Conservation (phyloP, 2,797 vertebrate species). For the Arctocebus calabarensis region DNA sequence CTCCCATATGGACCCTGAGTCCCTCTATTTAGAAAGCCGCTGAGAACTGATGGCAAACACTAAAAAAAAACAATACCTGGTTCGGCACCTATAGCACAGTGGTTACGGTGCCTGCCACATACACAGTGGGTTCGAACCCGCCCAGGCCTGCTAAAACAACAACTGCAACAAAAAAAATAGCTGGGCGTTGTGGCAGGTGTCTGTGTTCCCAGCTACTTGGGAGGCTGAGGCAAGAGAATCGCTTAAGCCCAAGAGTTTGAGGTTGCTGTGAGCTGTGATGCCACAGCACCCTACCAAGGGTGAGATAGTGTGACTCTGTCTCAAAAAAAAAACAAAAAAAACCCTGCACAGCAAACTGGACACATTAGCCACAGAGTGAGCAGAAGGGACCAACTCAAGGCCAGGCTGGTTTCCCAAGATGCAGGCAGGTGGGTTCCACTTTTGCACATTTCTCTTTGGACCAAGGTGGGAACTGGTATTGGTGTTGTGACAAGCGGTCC, state of each 20-base stretch:
- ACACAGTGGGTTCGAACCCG: too few relatives aligned
- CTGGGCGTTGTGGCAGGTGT: too few relatives aligned
- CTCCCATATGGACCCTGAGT: rapidly evolving
- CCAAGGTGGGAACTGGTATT: background rate
- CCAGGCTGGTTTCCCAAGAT: rapidly evolving
- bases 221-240: too few relatives aligned
- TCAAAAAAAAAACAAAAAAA: background rate
- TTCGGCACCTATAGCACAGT: too few relatives aligned
- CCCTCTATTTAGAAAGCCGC: rapidly evolving
- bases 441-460: background rate
- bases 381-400: rapidly evolving
- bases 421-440: rapidly evolving
- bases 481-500: rapidly evolving
- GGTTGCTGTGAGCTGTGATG: too few relatives aligned
- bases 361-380: rapidly evolving
- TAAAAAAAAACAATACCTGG: background rate
- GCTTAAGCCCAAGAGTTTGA: too few relatives aligned
- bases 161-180: too few relatives aligned
- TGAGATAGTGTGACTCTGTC: too few relatives aligned
- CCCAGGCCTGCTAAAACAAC: too few relatives aligned
- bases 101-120: too few relatives aligned
- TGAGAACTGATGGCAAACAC: rapidly evolving
- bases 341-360: rapidly evolving
- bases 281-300: too few relatives aligned
- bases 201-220: too few relatives aligned